Conservation (phyloP, 1,140 invertebrate species). For the Hesperophylax magnus region DNA sequence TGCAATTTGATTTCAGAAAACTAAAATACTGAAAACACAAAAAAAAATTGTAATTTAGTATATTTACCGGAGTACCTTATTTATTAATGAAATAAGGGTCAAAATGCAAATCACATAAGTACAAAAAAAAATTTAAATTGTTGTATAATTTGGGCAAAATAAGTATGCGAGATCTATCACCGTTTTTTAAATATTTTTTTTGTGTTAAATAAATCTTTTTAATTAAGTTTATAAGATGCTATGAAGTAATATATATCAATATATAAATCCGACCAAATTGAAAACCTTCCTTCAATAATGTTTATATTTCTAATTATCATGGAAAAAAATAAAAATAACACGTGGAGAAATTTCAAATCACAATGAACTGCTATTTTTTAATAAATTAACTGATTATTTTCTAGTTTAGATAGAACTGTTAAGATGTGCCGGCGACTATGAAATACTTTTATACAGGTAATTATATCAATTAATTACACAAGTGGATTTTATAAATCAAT, state of each 20-base stretch:
- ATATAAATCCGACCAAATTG: background rate
- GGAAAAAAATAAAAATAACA: background rate
- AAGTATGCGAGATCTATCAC: slow-evolving; percentile 18
- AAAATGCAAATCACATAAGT: too few species aligned
- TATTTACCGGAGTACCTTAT: too few species aligned
- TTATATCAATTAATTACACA: background rate
- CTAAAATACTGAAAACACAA: too few species aligned
- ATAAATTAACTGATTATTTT: slow-evolving; percentile 7
- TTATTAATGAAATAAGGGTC: too few species aligned
- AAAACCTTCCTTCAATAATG: background rate
- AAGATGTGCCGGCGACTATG: background rate
- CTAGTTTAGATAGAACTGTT: slow-evolving; percentile 18
- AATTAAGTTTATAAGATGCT: background rate
- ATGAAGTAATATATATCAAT: background rate
- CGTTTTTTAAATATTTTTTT: background rate
- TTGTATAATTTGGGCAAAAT: slow-evolving; percentile 1
- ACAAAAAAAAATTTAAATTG: too few species aligned
- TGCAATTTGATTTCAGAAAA: too few species aligned
- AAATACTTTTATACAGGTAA: slow-evolving; percentile 17
- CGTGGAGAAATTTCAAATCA: background rate
- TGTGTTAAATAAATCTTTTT: background rate
- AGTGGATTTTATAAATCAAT: slow-evolving; percentile 1
- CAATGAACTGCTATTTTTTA: background rate
- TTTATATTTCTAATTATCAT: background rate
- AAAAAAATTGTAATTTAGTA: too few species aligned